phyloP scores from a whole-genome alignment of 23 tunicate species.

The Phallusia fumigata region DNA sequence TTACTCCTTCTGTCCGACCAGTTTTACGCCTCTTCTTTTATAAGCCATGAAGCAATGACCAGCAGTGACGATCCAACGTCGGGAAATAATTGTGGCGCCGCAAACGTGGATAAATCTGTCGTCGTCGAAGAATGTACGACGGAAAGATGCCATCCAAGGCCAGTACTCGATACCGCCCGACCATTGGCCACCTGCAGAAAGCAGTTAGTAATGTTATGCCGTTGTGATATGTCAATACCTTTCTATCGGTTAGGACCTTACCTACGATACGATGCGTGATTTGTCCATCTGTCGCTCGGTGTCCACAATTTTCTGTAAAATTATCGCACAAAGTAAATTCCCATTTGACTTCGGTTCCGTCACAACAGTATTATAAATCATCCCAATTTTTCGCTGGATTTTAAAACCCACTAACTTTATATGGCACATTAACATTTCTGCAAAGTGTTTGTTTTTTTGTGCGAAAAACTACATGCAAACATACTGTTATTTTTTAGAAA shows the following conservation, averaged over 20 bases:
- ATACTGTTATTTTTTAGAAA: too few species aligned
- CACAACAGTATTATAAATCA: too few species aligned
- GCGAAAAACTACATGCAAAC: not conserved
- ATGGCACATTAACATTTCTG: too few species aligned
- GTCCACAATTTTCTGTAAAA: constrained; percentile 51
- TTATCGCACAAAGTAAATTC: not conserved
- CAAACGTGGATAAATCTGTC: constrained; percentile 73
- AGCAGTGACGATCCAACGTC: constrained; percentile 84
- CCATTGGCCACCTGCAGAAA: constrained; percentile 63
- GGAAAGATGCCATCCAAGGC: constrained; percentile 94
- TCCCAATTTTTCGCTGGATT: too few species aligned
- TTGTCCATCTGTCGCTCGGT: constrained; percentile 50
- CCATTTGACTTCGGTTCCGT: too few species aligned
- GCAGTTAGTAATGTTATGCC: not conserved
- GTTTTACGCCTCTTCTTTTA: constrained; percentile 39
- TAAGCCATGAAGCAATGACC: constrained; percentile 89
- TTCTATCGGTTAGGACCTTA: not conserved
- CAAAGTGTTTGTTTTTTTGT: too few species aligned
- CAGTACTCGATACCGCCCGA: constrained; percentile 80
- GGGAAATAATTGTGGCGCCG: constrained; percentile 74
- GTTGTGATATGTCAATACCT: not conserved
- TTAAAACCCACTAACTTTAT: too few species aligned
- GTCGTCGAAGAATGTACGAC: constrained; percentile 83
- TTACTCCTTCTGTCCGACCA: constrained; percentile 70
- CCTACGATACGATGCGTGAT: constrained; percentile 62